Evolutionary conservation across 2,113 vertebrate genomes (phyloP).

Genomic region (Formicarius rufipectus): DNA sequence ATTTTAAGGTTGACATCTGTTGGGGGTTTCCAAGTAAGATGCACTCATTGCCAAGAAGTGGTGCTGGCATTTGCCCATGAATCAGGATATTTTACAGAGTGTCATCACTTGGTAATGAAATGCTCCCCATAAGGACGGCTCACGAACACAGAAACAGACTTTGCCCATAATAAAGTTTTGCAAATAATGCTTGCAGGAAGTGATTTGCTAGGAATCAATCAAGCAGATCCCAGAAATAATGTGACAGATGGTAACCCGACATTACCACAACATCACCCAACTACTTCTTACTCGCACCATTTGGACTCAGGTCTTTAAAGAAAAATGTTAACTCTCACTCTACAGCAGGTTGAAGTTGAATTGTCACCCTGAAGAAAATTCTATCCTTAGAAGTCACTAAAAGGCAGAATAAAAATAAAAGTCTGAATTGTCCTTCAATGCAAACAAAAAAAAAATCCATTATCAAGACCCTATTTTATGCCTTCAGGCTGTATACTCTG

Average conservation of each 20-base stretch:
- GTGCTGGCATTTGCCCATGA: slow-evolving; percentile 42
- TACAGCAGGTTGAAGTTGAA: slow-evolving; percentile 31
- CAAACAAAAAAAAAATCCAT: background rate
- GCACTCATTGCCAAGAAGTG: background rate
- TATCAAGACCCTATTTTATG: background rate
- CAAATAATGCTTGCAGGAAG: slow-evolving; percentile 58
- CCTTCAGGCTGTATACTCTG: background rate
- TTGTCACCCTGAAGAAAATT: background rate
- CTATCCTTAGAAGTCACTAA: background rate
- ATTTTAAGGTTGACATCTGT: slow-evolving; percentile 3
- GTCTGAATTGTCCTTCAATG: background rate
- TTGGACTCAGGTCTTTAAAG: slow-evolving; percentile 13
- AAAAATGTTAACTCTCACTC: slow-evolving; percentile 12
- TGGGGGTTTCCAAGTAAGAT: background rate
- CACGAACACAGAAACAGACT: slow-evolving; percentile 43
- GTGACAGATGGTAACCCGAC: slow-evolving; percentile 26
- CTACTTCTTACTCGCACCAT: background rate
- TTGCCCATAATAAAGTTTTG: slow-evolving; percentile 39
- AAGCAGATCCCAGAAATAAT: slow-evolving; percentile 36
- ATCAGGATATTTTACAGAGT: slow-evolving; percentile 36
- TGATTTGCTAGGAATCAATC: slow-evolving; percentile 37
- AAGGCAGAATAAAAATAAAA: background rate
- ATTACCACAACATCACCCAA: slow-evolving; percentile 13
- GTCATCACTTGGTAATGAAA: slow-evolving; percentile 48
- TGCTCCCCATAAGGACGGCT: background rate